Percentiles rank a stretch among this genome's conserved stretches.
These are phyloP conservation scores for Gnathonemus echidnorhynchus DNA, from an alignment of 2,113 vertebrate species.

Conservation along the genomic window DNA sequence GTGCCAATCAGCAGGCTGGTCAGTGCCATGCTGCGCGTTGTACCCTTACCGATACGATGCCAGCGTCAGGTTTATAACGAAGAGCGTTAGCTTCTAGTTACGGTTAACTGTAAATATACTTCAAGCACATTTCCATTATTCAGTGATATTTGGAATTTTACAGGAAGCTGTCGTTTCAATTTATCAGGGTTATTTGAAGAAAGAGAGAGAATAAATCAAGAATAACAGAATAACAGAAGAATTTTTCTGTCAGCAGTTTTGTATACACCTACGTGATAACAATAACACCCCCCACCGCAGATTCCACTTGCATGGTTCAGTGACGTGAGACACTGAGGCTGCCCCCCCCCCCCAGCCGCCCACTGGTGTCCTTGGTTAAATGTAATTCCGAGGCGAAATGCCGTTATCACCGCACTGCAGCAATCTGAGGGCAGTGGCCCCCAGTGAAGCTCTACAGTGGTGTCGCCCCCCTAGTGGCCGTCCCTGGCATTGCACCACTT, in stretches of 20 bases:
- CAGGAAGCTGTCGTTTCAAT: neutral
- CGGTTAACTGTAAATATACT: neutral
- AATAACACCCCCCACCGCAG: neutral
- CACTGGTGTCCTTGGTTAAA: neutral
- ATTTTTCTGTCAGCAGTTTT: neutral
- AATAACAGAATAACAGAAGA: neutral
- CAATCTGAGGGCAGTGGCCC: neutral
- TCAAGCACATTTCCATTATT: neutral
- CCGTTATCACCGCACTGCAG: neutral
- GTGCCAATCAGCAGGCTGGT: neutral
- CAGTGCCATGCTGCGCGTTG: neutral
- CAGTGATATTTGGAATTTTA: neutral
- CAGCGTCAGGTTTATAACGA: neutral
- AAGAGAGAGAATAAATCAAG: neutral
- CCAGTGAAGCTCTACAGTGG: neutral
- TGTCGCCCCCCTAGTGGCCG: neutral
- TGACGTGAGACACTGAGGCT: neutral
- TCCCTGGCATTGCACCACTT: neutral
- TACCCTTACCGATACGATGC: neutral
- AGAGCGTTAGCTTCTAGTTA: neutral
- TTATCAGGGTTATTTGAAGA: neutral
- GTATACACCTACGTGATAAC: neutral
- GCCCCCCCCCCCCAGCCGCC: neutral
- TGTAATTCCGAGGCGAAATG: neutral
- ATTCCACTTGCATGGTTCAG: neutral